phyloP scores from a whole-genome alignment of 2,113 vertebrate genomes.

The Axis porcinus region DNA sequence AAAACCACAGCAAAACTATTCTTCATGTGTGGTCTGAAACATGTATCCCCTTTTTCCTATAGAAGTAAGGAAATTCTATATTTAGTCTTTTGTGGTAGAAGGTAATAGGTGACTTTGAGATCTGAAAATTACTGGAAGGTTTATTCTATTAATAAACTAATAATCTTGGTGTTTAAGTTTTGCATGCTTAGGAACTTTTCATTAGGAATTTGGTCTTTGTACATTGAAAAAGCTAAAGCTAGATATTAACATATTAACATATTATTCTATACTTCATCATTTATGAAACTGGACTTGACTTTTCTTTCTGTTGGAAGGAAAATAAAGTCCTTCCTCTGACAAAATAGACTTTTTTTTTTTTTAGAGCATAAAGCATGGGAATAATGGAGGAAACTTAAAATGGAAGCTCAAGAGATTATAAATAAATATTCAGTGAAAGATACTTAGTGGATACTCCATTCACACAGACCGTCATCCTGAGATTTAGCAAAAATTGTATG shows the following conservation, averaged over 20 bases:
- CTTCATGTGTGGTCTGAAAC: constrained; percentile 80
- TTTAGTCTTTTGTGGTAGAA: constrained; percentile 54
- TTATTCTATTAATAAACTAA: constrained; percentile 68
- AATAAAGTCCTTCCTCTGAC: not conserved
- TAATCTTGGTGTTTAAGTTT: constrained; percentile 57
- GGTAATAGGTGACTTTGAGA: constrained; percentile 43
- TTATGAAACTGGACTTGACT: constrained; percentile 30
- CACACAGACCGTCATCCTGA: not conserved
- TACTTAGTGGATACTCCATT: not conserved
- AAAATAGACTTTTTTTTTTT: not conserved
- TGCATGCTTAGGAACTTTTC: constrained; percentile 28
- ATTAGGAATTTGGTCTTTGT: constrained; percentile 30
- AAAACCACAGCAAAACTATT: constrained; percentile 68
- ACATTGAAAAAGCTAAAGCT: constrained; percentile 39
- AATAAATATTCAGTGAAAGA: not conserved
- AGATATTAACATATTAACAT: constrained; percentile 34
- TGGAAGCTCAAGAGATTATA: not conserved
- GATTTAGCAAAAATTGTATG: not conserved
- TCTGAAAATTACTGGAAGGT: constrained; percentile 48
- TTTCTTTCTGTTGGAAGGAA: not conserved
- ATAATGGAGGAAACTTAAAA: not conserved
- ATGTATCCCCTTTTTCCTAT: constrained; percentile 56
- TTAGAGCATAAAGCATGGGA: not conserved
- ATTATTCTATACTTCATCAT: constrained; percentile 22
- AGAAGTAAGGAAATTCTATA: constrained; percentile 66